Conservation (phyloP, 2,888 invertebrate genomes). For the Eupithecia tripunctaria region DNA sequence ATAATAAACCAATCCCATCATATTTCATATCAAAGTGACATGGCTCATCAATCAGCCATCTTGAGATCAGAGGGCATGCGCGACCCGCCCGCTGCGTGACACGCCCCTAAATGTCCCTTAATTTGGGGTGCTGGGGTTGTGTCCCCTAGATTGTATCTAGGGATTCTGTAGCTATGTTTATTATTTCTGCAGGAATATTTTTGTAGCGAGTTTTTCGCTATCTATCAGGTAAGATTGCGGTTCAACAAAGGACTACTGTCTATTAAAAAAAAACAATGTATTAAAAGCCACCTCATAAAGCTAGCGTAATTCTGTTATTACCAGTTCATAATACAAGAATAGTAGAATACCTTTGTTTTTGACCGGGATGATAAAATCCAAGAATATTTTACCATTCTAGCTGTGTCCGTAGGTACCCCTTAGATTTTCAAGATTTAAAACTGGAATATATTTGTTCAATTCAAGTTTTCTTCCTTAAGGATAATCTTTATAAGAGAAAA, state of each 20-base stretch:
- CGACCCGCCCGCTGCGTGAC: constrained; percentile 67
- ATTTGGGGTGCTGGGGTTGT: constrained; percentile 26
- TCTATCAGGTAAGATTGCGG: no score
- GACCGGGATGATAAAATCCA: neutral
- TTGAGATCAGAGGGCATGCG: constrained; percentile 79
- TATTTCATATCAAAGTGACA: constrained; percentile 33
- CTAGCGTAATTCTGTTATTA: neutral
- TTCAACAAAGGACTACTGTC: no score
- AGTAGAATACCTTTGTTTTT: neutral
- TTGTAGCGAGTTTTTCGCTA: neutral
- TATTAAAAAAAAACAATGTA: no score
- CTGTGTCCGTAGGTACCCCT: no score
- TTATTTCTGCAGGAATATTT: neutral
- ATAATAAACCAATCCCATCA: constrained; percentile 7
- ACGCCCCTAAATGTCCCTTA: constrained; percentile 54
- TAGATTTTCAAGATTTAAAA: no score
- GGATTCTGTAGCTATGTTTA: neutral
- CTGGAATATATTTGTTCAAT: no score
- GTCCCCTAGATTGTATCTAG: constrained; percentile 28
- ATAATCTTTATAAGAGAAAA: no score
- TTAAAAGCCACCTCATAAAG: neutral
- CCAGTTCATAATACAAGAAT: neutral
- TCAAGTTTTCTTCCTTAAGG: no score
- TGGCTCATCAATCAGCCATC: constrained; percentile 67
- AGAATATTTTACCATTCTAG: no score